Percentiles rank a stretch among this genome's conserved stretches.
These are phyloP conservation scores for Gadopsis marmoratus DNA, from an alignment of 2,797 vertebrate species.

Conservation along the genomic window DNA sequence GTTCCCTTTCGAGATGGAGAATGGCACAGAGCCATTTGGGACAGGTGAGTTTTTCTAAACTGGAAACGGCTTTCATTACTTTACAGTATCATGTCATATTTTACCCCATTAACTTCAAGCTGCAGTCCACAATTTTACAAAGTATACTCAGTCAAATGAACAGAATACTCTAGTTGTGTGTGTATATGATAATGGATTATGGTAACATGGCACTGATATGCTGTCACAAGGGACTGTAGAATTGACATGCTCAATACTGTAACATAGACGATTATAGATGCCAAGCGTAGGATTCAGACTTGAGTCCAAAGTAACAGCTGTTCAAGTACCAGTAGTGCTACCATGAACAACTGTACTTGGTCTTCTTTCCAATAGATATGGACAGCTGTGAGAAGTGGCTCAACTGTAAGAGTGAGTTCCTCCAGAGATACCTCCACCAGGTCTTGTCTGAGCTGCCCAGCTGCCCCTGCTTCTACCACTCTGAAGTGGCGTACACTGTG, in stretches of 20 bases:
- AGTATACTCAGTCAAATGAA: not conserved
- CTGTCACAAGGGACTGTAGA: not conserved
- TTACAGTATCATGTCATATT: not conserved
- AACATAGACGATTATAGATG: not conserved
- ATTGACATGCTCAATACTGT: not conserved
- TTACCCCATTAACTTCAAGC: not conserved
- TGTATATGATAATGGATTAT: not conserved
- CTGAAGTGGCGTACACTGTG: constrained; percentile 84
- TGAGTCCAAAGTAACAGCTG: not conserved
- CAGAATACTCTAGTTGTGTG: not conserved
- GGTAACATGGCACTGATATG: not conserved
- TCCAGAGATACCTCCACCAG: constrained; percentile 90
- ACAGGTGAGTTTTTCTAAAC: constrained; percentile 84
- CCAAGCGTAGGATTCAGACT: not conserved
- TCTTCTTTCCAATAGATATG: constrained; percentile 81
- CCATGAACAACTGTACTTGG: not conserved
- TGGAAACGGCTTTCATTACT: not conserved
- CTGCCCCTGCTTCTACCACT: constrained; percentile 92
- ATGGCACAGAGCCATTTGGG: constrained; percentile 87
- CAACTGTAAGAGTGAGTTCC: constrained; percentile 94
- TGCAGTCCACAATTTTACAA: not conserved
- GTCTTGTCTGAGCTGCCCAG: constrained; percentile 90
- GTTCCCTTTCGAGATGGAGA: constrained; percentile 86
- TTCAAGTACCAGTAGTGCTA: not conserved
- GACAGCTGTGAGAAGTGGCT: constrained; percentile 98